Evolutionary conservation across 2,113 vertebrate species (phyloP), one percentile per base, ranked within the genome.

Genomic region (Tychaedon coryphoeus): DNA sequence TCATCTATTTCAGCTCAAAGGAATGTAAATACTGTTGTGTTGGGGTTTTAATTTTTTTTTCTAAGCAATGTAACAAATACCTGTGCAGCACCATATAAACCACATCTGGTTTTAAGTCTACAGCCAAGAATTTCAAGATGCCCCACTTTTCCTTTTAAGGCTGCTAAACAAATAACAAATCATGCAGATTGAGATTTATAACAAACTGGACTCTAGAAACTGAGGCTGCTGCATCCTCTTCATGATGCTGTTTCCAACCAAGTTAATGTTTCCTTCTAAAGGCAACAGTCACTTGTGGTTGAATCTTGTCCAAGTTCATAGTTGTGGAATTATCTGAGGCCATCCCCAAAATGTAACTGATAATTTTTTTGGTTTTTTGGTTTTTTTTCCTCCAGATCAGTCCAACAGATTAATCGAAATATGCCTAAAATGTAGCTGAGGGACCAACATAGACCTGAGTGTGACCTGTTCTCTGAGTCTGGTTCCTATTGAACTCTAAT

Each of bases 191-290:
- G 60, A 73, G 64, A 42, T 75, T 67, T 56, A 20, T 72, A 70
- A 76, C 79, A 78, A 70, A 70, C 34, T 20, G 29, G 90, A 86
- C 47, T 50, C 60, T 23, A 71, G 57, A 81, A 85, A 67, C 50
- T 13, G 53, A 54, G 57, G 38, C 77, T 73, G 54, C 71, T 95
- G n/a, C 70, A 34, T 91, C 70, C 36, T 92, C 33, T 86, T 64
- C 47, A 25, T 5, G 7, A 70, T 82, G 50, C 60, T 93, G 65
- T 82, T 93, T 94, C 62, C 71, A 87, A 77, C 42, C 81, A 78
- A 74, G 56, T 81, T 90, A 77, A 42, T 84, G 42, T 96, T 97
- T 94, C 38, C 51, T 92, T 87, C 54, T 66, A 71, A 90, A 92
- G 40, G 40, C 51, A 71, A 47, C 72, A 72, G 79, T 83, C n/a